phyloP scores from a whole-genome alignment of 2,113 vertebrate species.

The Sylvilagus bachmani region DNA sequence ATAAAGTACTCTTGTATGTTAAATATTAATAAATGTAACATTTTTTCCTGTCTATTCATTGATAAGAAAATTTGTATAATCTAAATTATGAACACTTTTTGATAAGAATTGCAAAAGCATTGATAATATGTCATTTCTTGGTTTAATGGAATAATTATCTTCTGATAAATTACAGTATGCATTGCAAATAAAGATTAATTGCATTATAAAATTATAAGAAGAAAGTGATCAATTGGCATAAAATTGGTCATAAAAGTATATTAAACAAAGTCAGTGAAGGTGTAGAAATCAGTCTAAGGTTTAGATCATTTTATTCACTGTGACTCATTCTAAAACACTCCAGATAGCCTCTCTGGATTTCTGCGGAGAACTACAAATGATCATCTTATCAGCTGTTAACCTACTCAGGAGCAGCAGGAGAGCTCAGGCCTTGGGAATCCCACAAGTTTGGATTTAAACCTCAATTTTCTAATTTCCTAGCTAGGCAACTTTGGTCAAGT shows the following conservation, averaged over 20 bases:
- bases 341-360: neutral
- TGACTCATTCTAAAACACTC: neutral
- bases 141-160: neutral
- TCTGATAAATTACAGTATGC: neutral
- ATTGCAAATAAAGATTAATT: conserved; percentile 20
- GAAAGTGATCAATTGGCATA: neutral
- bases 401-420: neutral
- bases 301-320: neutral
- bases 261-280: neutral
- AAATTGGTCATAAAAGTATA: neutral
- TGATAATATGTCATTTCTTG: neutral
- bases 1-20: neutral
- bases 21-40: neutral
- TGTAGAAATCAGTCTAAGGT: neutral
- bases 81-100: neutral
- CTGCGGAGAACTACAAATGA: neutral
- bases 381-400: neutral
- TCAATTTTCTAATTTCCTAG: neutral
- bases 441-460: neutral
- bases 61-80: neutral
- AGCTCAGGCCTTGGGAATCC: neutral
- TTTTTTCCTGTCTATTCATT: neutral
- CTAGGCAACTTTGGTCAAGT: neutral
- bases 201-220: neutral
- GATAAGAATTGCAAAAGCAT: conserved; percentile 26